These are phyloP conservation scores for Hucho hucho DNA, from an alignment of 2,113 vertebrate genomes.

Conservation along the genomic window DNA sequence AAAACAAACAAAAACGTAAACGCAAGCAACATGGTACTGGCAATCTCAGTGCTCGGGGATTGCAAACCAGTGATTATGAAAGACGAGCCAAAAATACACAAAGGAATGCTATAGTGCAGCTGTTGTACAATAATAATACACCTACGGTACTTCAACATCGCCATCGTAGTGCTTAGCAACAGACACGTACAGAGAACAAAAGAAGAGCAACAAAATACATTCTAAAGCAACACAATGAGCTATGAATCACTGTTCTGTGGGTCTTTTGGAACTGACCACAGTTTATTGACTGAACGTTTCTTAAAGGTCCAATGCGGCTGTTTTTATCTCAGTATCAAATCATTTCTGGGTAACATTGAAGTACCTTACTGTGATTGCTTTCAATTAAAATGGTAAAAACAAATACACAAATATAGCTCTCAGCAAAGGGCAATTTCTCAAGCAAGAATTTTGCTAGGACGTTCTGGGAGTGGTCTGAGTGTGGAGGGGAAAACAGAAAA, in stretches of 20 bases:
- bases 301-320: too few species aligned
- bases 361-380: too few species aligned
- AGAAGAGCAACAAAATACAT: slow-evolving; percentile 72
- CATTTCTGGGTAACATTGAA: too few species aligned
- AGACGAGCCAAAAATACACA: slow-evolving; percentile 13
- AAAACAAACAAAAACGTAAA: neutral
- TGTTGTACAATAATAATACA: slow-evolving; percentile 42
- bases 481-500: too few species aligned
- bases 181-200: slow-evolving; percentile 50
- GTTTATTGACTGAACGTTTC: too few species aligned
- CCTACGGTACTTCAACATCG: slow-evolving; percentile 29
- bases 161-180: slow-evolving; percentile 82
- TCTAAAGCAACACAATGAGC: slow-evolving; percentile 70
- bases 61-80: slow-evolving; percentile 1
- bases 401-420: too few species aligned
- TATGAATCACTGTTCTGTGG: slow-evolving; percentile 30
- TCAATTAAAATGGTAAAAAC: too few species aligned
- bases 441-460: too few species aligned
- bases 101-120: slow-evolving; percentile 71
- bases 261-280: neutral
- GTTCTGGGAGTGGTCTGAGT: too few species aligned
- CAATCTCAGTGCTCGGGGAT: neutral
- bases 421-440: too few species aligned
- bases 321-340: too few species aligned
- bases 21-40: slow-evolving; percentile 58